A percentile compares a stretch with the other conserved stretches of the same genome.
Evolutionary conservation across 92 coral and sea anemone genomes (phyloP).

Genomic region (Epizoanthus illoricatus): DNA sequence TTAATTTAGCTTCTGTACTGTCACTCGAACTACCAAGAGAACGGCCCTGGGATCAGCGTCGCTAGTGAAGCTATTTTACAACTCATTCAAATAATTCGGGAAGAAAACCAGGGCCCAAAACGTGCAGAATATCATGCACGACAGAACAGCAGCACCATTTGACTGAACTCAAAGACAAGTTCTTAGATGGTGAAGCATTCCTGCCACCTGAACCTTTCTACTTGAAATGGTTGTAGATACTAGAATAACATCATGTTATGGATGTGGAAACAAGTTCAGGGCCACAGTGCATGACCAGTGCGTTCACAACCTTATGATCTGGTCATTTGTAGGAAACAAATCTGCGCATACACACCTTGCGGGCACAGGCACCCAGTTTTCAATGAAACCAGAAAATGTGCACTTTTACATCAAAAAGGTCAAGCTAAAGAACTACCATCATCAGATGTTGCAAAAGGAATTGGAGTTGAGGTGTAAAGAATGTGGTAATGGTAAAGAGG

Average conservation of each 20-base stretch:
- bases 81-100: constrained; percentile 36
- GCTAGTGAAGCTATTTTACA: too few species aligned
- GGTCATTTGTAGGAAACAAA: constrained; percentile 47
- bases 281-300: constrained; percentile 31
- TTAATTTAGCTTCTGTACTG: too few species aligned
- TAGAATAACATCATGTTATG: constrained; percentile 47
- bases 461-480: constrained; percentile 47
- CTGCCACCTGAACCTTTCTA: constrained; percentile 39
- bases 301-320: constrained; percentile 49
- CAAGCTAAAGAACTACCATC: constrained; percentile 38
- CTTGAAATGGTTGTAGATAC: constrained; percentile 42
- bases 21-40: too few species aligned
- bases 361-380: constrained; percentile 46
- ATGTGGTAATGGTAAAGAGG: not conserved
- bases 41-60: too few species aligned
- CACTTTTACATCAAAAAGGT: constrained; percentile 48
- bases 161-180: constrained; percentile 13
- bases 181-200: constrained; percentile 13
- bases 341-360: constrained; percentile 49
- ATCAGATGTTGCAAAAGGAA: constrained; percentile 43
- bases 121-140: constrained; percentile 16
- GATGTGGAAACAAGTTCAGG: constrained; percentile 43
- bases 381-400: constrained; percentile 52
- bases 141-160: constrained; percentile 34
- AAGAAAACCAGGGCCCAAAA: constrained; percentile 48